phyloP scores from a whole-genome alignment of 2,113 vertebrate genomes.

The Mus pahari region DNA sequence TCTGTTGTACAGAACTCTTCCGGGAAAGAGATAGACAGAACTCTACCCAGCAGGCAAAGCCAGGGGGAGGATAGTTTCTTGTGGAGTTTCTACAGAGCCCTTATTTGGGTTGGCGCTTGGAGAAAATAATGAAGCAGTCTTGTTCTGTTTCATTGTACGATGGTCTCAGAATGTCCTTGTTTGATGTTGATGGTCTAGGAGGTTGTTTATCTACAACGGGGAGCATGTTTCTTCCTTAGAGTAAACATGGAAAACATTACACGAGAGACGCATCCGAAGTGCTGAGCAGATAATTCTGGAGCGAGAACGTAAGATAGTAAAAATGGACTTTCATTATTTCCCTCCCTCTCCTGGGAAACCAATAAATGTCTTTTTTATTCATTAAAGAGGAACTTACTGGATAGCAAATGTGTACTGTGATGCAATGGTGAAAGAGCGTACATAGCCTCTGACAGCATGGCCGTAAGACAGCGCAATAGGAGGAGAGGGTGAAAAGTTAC shows the following conservation, averaged over 20 bases:
- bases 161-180: conserved; percentile 7
- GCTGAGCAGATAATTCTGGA: background rate
- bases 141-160: background rate
- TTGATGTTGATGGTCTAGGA: conserved; percentile 19
- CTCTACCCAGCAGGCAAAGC: background rate
- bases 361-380: background rate
- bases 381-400: background rate
- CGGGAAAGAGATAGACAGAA: background rate
- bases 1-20: background rate
- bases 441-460: background rate
- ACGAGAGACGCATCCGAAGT: background rate
- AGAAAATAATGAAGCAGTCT: background rate
- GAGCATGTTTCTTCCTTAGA: background rate
- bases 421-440: background rate
- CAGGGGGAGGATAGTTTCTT: background rate
- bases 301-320: background rate
- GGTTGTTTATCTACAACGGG: background rate
- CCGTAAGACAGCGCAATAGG: background rate
- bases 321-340: background rate
- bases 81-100: background rate
- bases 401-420: background rate
- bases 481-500: background rate
- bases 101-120: conserved; percentile 10
- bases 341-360: background rate
- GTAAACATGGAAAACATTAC: conserved; percentile 1